Evolutionary conservation across 1,140 invertebrate species (phyloP), one percentile per base, ranked within the genome.

Genomic region (Pseudomyrmex sp.): DNA sequence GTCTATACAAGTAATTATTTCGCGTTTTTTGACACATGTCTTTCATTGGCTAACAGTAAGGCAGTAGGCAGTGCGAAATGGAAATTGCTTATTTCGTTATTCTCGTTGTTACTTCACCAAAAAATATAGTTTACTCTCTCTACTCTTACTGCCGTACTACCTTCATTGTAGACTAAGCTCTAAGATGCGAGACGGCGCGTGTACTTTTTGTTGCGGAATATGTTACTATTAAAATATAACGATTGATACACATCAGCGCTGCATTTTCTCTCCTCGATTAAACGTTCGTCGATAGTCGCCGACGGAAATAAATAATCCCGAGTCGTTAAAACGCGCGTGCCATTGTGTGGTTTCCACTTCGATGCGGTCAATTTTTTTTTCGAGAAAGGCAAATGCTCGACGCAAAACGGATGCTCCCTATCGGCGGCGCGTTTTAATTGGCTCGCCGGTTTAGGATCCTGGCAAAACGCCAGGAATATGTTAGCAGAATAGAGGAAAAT

Each of bases 401-500:
- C 20, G 76, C 15, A 65, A 58, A 69, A 69, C 63, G 76, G 52
- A 18, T 20, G 44, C n/a, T 52, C 50, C 12, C 20, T 35, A 58
- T 70, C 66, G 15, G 23, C 23, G 44, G 76, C 35, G 65, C n/a
- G n/a, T 13, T 48, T 72, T 70, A 61, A 70, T 80, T 80, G 54
- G 4, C 20, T 61, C n/a, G n/a, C 44, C 44, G 48, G 4, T 2
- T 13, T n/a, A 52, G 56, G 59, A 18, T 15, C n/a, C 23, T 80
- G 76, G 76, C 76, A 54, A 8, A 20, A 48, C 7, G 76, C 66
- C 76, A 80, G 46, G 5, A 79, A 35, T 23, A 8, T 23, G 44
- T 66, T 35, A 35, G 18, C 2, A 12, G 50, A 44, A 23, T 18
- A 23, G n/a, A 23, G 44, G 9, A 15, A 72, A 80, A 80, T 70